Conservation (phyloP, 2,797 vertebrate species). For the Synanceia verrucosa region DNA sequence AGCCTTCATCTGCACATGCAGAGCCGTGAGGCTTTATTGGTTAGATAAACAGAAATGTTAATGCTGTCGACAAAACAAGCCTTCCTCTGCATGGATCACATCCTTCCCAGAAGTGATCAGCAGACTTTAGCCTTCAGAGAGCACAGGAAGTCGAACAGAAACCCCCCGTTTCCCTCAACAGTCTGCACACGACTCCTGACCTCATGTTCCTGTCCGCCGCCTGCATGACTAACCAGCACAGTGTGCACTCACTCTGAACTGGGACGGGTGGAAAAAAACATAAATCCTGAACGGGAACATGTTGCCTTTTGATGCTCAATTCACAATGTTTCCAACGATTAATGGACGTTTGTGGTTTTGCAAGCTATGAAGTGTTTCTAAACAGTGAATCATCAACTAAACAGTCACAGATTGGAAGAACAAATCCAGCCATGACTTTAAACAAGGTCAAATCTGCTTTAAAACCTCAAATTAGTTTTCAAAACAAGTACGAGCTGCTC, state of each 20-base stretch:
- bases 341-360: neutral
- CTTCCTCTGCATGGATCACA: slow-evolving; percentile 41
- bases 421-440: neutral
- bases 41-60: neutral
- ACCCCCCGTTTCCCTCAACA: slow-evolving; percentile 1
- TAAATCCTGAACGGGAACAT: neutral
- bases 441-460: neutral
- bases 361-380: neutral
- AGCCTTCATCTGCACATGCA: neutral
- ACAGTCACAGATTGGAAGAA: too few relatives aligned
- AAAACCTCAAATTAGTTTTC: neutral
- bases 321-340: neutral
- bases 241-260: slow-evolving; percentile 27
- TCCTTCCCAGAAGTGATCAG: slow-evolving; percentile 54
- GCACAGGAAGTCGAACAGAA: slow-evolving; percentile 51
- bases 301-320: neutral
- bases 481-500: neutral
- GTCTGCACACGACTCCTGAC: slow-evolving; percentile 27
- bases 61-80: neutral
- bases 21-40: neutral
- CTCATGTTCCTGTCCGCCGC: slow-evolving; percentile 21
- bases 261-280: neutral
- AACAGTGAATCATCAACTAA: too few relatives aligned
- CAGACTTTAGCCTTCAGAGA: slow-evolving; percentile 8
- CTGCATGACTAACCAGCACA: slow-evolving; percentile 27